Conservation (phyloP, 2,113 vertebrate species). For the Myiopsitta monachus region DNA sequence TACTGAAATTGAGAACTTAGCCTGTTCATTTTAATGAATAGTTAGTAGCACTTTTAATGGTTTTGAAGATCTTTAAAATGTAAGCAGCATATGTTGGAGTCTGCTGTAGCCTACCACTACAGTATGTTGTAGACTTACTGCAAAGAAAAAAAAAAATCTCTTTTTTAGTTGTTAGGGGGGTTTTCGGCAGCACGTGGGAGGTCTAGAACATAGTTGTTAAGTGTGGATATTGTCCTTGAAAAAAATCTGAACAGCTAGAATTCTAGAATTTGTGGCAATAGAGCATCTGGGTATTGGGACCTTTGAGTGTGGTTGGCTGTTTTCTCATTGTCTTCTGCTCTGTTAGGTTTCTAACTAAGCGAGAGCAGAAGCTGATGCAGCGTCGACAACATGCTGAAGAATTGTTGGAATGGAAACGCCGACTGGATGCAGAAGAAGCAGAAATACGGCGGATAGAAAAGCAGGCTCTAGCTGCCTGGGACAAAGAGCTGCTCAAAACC, state of each 20-base stretch:
- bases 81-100: neutral
- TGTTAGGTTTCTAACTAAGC: constrained; percentile 91
- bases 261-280: neutral
- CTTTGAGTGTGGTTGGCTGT: neutral
- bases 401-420: constrained; percentile 89
- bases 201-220: neutral
- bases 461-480: constrained; percentile 90
- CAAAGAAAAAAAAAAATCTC: neutral
- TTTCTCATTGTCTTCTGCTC: neutral
- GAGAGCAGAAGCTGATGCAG: constrained; percentile 94
- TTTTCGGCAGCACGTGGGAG: constrained; percentile 6
- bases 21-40: neutral
- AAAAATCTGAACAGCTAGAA: neutral
- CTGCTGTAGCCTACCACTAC: neutral
- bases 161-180: neutral
- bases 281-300: neutral
- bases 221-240: neutral
- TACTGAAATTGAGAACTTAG: neutral
- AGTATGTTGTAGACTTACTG: neutral
- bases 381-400: constrained; percentile 91
- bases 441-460: constrained; percentile 90
- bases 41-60: neutral
- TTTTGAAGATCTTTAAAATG: neutral
- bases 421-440: constrained; percentile 90
- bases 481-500: constrained; percentile 76